These are phyloP conservation scores for Cenopis cana DNA, from an alignment of 2,888 invertebrate genomes.

Conservation along the genomic window DNA sequence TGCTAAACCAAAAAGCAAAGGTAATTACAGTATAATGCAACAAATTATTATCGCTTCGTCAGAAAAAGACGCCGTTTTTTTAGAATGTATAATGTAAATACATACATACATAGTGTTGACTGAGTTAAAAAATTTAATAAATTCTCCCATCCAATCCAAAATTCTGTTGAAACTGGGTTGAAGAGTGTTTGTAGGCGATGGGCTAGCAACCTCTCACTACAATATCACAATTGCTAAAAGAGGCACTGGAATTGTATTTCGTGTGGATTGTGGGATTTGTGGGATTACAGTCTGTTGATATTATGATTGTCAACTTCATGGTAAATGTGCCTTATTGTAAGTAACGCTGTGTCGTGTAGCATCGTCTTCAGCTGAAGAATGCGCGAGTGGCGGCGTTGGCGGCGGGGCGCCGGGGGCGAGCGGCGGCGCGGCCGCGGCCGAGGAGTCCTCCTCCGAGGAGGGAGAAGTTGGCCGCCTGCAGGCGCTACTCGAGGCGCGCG, in stretches of 20 bases:
- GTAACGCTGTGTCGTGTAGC: slow-evolving; percentile 51
- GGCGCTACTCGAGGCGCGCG: slow-evolving; percentile 96
- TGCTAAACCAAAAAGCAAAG: slow-evolving; percentile 80
- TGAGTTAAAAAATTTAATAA: too few relatives aligned
- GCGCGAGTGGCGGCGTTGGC: slow-evolving; percentile 59
- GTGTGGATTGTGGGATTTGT: too few relatives aligned
- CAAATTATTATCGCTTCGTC: neutral
- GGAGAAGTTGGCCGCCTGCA: slow-evolving; percentile 98
- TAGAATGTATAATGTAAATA: too few relatives aligned
- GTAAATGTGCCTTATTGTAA: neutral
- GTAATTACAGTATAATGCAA: slow-evolving; percentile 49
- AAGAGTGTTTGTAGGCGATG: too few relatives aligned
- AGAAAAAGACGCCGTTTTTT: neutral
- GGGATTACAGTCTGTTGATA: too few relatives aligned
- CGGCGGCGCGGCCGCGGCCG: slow-evolving; percentile 84
- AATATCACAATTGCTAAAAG: too few relatives aligned
- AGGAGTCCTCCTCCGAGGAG: slow-evolving; percentile 89
- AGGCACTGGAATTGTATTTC: too few relatives aligned
- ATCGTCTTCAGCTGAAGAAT: slow-evolving; percentile 73
- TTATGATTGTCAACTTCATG: too few relatives aligned
- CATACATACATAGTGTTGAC: too few relatives aligned
- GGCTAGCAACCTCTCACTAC: too few relatives aligned
- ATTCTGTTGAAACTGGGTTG: too few relatives aligned
- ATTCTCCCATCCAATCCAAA: too few relatives aligned
- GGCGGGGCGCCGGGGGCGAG: slow-evolving; percentile 68